phyloP scores from a whole-genome alignment of 1,140 invertebrate species.

The Calliopsis andreniformis region DNA sequence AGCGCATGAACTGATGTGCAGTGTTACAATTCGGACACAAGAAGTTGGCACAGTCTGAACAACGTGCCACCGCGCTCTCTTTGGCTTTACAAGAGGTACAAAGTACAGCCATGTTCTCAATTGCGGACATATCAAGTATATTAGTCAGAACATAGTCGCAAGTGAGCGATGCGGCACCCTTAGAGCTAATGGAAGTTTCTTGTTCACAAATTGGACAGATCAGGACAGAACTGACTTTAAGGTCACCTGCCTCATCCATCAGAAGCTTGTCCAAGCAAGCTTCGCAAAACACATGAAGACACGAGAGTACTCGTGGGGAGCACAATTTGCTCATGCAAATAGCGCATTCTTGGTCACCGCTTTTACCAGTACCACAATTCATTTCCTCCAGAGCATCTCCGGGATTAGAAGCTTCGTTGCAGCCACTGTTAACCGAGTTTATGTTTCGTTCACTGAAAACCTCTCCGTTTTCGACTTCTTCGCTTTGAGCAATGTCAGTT shows the following conservation, averaged over 20 bases:
- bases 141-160: conserved; percentile 93
- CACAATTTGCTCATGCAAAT: conserved; percentile 87
- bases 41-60: conserved; percentile 96
- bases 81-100: conserved; percentile 95
- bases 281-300: conserved; percentile 96
- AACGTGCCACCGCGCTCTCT: conserved; percentile 94
- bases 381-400: conserved; percentile 72
- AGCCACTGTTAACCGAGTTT: conserved; percentile 22
- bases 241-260: conserved; percentile 86
- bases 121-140: conserved; percentile 91
- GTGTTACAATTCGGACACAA: conserved; percentile 96
- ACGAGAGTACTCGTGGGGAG: conserved; percentile 92
- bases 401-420: conserved; percentile 50
- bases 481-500: conserved; percentile 40
- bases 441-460: conserved; percentile 47
- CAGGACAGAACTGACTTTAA: conserved; percentile 81
- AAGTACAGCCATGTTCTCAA: conserved; percentile 88
- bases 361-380: conserved; percentile 58
- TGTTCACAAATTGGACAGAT: conserved; percentile 92
- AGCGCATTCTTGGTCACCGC: conserved; percentile 71
- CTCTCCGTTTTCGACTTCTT: conserved; percentile 60
- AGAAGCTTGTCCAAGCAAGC: conserved; percentile 91
- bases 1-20: conserved; percentile 96
- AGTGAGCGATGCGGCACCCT: conserved; percentile 88
- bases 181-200: conserved; percentile 87